Conservation (phyloP, 2,888 invertebrate genomes). For the Cephus runcator region DNA sequence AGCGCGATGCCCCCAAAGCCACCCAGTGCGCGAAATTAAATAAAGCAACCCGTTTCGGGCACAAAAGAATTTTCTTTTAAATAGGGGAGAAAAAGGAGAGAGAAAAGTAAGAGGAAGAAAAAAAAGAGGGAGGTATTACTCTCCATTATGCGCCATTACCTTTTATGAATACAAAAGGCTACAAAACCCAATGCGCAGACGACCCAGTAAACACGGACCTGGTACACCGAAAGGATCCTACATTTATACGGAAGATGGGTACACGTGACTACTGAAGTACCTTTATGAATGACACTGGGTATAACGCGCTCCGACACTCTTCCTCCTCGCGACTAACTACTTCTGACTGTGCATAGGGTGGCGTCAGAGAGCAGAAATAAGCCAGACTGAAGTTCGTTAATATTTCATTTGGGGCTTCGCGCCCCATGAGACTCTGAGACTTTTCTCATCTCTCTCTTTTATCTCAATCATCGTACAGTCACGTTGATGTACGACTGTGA, state of each 20-base stretch:
- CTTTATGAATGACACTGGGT: conserved; percentile 8
- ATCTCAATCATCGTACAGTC: conserved; percentile 4
- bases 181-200: background rate
- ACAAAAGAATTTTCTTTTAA: conserved; percentile 17
- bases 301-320: conserved; percentile 12
- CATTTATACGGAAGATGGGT: background rate
- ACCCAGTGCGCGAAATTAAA: background rate
- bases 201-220: background rate
- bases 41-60: conserved; percentile 6
- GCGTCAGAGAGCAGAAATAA: conserved; percentile 19
- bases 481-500: background rate
- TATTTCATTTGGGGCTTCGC: conserved; percentile 28
- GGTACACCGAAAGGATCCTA: background rate
- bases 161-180: conserved; percentile 25
- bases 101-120: background rate
- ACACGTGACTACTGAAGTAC: background rate
- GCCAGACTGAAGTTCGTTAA: conserved; percentile 32
- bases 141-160: conserved; percentile 24
- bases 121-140: conserved; percentile 14
- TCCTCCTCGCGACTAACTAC: conserved; percentile 5
- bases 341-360: conserved; percentile 7
- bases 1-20: background rate
- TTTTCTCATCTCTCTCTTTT: conserved; percentile 16
- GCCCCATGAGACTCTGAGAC: conserved; percentile 15
- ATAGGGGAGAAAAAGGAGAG: conserved; percentile 1